Evolutionary conservation across 1,140 invertebrate genomes (phyloP), one percentile per base, ranked within the genome.

Genomic region (Manduca sexta): DNA sequence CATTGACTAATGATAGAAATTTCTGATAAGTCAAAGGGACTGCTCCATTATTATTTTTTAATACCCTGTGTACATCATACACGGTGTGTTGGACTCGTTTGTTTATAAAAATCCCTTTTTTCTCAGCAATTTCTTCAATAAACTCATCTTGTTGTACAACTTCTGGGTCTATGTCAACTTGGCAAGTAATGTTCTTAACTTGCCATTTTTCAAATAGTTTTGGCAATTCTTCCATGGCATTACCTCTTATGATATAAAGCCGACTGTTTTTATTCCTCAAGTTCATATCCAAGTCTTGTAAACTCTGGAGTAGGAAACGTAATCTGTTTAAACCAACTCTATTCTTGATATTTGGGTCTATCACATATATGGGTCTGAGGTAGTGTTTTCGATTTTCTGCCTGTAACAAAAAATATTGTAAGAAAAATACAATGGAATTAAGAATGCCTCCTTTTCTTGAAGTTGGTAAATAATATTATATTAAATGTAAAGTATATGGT

Each of bases 151-250:
- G 77, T 50, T 86, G 69, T 30, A 87, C 69, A 2, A 91, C 87
- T 74, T 91, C 93, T 2, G 92, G 92, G 59, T 93, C 92, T 44
- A 92, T 92, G 64, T 93, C 93, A 15, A 88, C 75, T 78, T 94
- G 92, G 64, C 88, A 90, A 1, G 92, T 91, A 41, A 93, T 61
- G 31, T 88, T 78, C 37, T 89, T 89, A 0, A 92, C 90, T 48
- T 90, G 86, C 93, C 93, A 94, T 62, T 89, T 85, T 54, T 90
- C 87, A 64, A 93, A 91, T 10, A 93, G 60, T 33, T 88, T 69
- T n/a, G 88, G 88, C 49, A 93, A 88, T 0, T 91, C 87, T 46
- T 90, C 87, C 15, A 86, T 76, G 11, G 91, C 90, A 58, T 89
- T 89, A 16, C 92, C 92, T 62, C 88, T 83, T 0, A 93, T 78